Evolutionary conservation across 2,113 vertebrate species (phyloP).

Genomic region (Otus sunia): DNA sequence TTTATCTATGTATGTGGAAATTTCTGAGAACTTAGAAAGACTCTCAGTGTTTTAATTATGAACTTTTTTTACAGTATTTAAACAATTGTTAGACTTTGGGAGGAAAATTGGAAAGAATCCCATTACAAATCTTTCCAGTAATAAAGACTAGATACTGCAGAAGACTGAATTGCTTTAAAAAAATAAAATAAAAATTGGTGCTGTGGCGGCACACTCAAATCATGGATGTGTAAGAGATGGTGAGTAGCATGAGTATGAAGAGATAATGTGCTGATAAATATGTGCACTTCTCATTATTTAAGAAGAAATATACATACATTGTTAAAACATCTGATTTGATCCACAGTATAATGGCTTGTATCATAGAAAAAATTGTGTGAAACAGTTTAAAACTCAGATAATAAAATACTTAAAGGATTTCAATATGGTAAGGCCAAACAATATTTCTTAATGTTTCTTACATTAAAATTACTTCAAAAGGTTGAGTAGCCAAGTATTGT

Average conservation of each 20-base stretch:
- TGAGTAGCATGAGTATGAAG: not conserved
- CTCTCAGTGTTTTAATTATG: not conserved
- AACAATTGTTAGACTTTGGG: not conserved
- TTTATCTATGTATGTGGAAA: not conserved
- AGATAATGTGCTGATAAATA: not conserved
- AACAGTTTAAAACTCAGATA: not conserved
- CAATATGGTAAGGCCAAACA: not conserved
- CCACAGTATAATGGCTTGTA: not conserved
- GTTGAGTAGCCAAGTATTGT: not conserved
- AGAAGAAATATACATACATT: not conserved
- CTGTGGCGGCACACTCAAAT: not conserved
- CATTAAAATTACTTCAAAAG: not conserved
- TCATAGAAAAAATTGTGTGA: not conserved
- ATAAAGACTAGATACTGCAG: not conserved
- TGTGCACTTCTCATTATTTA: not conserved
- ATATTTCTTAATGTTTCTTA: not conserved
- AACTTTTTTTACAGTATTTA: not conserved
- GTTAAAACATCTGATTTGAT: not conserved
- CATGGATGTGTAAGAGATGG: not conserved
- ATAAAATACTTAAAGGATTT: not conserved
- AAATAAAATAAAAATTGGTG: not conserved
- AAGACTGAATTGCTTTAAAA: not conserved
- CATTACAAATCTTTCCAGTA: not conserved
- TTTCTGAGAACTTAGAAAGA: not conserved
- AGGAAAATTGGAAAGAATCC: not conserved